Base-by-base conservation (phyloP, 2,797 vertebrate genomes). In the Falco concolor region DNA sequence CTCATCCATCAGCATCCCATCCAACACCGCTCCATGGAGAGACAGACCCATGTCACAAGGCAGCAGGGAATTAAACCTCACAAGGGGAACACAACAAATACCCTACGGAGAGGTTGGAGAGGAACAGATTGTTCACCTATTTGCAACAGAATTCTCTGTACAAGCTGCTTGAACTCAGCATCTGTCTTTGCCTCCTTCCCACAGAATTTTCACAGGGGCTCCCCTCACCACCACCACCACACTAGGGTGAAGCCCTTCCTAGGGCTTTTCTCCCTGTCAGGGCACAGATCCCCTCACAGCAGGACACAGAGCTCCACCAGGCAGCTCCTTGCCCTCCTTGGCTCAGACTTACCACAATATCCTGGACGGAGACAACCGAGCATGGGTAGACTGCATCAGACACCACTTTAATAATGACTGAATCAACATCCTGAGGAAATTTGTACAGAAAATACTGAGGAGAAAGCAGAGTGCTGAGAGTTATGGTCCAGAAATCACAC, bases 361-460 rank as follows among this genome's bases (percentile, higher is more conserved):
- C 98, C 91, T 98, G 98, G 67, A 98, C 97, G 0, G 98, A 98
- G 87, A 98, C 98, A 88, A 98, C 98, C 0, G 98, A 97, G 79
- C 98, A 98, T 1, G 98, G 98, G 36, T 97, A 98, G 73, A 93
- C 94, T 50, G 94, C 86, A 60, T 97, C 90, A 54, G 98, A 98
- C 32, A 85, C 88, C 64, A 98, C 98, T 84, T 98, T 98, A 93
- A 98, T 98, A 40, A 98, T 72, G 52, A 98, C 98, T 2, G 98
- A 98, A 80, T 98, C 97, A 1, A 98, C 97, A 7, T 97, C 97
- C 77, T 97, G 93, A 86, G 98, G 98, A 89, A 98, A 98, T 65
- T 93, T 97, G 97, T 98, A 98, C 24, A 98, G 96, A 94, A 98
- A 98, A 96, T 98, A 98, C 98, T 98, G 83, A 54, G 54, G 90